Conservation (phyloP, 1,140 invertebrate species). For the Drosophila lacteicornis region DNA sequence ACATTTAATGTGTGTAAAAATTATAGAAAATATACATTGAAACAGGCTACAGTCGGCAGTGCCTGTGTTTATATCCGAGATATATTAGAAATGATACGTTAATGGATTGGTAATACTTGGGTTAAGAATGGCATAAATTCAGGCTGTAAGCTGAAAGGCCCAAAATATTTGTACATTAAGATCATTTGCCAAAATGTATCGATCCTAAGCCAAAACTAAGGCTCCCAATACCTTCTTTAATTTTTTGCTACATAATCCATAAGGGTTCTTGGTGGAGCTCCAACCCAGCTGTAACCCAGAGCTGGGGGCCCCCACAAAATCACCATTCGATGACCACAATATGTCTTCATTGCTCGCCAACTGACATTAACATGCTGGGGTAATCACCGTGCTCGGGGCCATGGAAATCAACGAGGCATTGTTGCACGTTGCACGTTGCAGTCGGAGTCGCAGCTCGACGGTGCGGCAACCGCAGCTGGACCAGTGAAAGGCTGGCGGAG, state of each 20-base stretch:
- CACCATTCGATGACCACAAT: slow-evolving; percentile 39
- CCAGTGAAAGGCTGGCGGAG: slow-evolving; percentile 62
- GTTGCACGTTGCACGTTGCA: slow-evolving; percentile 27
- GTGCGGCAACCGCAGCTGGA: slow-evolving; percentile 44
- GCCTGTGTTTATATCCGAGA: too few species aligned
- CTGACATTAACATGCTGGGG: slow-evolving; percentile 41
- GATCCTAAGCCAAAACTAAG: background rate
- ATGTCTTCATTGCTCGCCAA: slow-evolving; percentile 66
- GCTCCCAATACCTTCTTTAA: background rate
- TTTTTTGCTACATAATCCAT: background rate
- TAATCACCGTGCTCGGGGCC: slow-evolving; percentile 39
- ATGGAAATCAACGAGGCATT: slow-evolving; percentile 53
- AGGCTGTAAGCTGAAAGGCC: too few species aligned
- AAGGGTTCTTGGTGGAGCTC: background rate
- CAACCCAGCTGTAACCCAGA: slow-evolving; percentile 8
- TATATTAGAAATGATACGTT: too few species aligned
- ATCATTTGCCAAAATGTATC: too few species aligned
- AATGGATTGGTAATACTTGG: too few species aligned
- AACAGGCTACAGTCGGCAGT: too few species aligned
- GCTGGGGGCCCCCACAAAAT: slow-evolving; percentile 27
- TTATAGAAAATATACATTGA: too few species aligned
- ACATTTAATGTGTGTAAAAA: too few species aligned
- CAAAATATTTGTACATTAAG: background rate
- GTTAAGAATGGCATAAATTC: background rate
- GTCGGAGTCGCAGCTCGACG: slow-evolving; percentile 50